phyloP scores from a whole-genome alignment of 30 jellyfish, hydroid and myxozoan genomes.

The Sanderia malayensis region DNA sequence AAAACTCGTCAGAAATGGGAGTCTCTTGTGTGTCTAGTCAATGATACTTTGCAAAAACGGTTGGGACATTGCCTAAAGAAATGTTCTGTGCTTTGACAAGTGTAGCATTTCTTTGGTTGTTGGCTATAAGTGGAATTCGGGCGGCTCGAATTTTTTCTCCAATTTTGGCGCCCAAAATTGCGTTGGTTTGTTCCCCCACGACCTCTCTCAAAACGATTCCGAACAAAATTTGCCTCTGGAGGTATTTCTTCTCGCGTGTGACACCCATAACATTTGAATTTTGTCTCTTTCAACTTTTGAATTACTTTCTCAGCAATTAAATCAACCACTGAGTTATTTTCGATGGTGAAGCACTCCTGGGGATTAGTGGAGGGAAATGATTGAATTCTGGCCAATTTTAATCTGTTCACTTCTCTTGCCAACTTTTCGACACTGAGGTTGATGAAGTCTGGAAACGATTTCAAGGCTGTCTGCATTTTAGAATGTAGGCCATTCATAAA shows the following conservation, averaged over 20 bases:
- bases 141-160: conserved; percentile 13
- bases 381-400: conserved; percentile 7
- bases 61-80: too few relatives aligned
- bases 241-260: too few relatives aligned
- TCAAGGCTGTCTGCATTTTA: conserved; percentile 6
- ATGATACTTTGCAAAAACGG: too few relatives aligned
- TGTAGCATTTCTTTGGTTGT: too few relatives aligned
- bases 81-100: too few relatives aligned
- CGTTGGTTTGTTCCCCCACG: conserved; percentile 24
- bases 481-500: conserved; percentile 3
- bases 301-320: background rate
- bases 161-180: conserved; percentile 29
- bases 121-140: too few relatives aligned
- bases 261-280: too few relatives aligned
- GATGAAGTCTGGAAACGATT: conserved; percentile 3
- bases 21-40: too few relatives aligned
- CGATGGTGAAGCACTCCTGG: conserved; percentile 3
- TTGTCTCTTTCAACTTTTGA: background rate
- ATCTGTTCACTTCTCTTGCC: conserved; percentile 2
- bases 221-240: conserved; percentile 31
- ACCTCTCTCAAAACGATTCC: conserved; percentile 18
- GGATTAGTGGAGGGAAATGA: background rate
- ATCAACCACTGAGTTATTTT: conserved; percentile 1
- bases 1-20: too few relatives aligned
- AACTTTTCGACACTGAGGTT: conserved; percentile 2